phyloP scores from a whole-genome alignment of 2,113 vertebrate genomes.

The Phoenicopterus ruber region DNA sequence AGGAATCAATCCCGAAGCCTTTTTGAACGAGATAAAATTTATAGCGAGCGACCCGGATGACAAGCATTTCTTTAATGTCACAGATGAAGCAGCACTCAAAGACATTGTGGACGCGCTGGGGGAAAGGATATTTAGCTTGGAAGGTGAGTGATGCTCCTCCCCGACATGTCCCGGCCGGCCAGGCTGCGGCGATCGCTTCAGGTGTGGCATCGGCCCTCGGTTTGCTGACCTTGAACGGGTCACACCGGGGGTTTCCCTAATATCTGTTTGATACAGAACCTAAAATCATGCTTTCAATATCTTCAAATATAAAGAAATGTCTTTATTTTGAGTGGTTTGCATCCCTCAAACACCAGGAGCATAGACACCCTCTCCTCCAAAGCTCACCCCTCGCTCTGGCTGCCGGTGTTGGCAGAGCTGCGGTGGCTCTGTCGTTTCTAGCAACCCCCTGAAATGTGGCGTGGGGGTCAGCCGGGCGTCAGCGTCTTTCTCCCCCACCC shows the following conservation, averaged over 20 bases:
- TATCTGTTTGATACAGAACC: neutral
- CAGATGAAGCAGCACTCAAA: conserved; percentile 90
- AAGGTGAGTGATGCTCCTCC: conserved; percentile 74
- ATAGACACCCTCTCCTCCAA: neutral
- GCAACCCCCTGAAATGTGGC: neutral
- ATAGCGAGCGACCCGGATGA: conserved; percentile 95
- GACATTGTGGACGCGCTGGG: conserved; percentile 95
- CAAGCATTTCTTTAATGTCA: conserved; percentile 94
- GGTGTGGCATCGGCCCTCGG: neutral
- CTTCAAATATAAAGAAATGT: accelerated
- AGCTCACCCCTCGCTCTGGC: neutral
- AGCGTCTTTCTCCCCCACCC: neutral
- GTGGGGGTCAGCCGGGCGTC: neutral
- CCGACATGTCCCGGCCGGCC: accelerated
- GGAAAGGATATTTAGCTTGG: conserved; percentile 92
- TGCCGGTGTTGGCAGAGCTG: accelerated
- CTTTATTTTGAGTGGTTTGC: neutral
- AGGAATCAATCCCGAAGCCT: conserved; percentile 91
- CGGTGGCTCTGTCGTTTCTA: neutral
- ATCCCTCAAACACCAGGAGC: accelerated
- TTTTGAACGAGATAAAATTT: conserved; percentile 92
- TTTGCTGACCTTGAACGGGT: accelerated
- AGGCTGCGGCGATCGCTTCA: neutral
- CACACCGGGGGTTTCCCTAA: accelerated
- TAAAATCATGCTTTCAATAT: neutral